Percentiles rank a stretch among this genome's conserved stretches.
Conservation (phyloP, 2,888 invertebrate species). For the Xestia xanthographa region DNA sequence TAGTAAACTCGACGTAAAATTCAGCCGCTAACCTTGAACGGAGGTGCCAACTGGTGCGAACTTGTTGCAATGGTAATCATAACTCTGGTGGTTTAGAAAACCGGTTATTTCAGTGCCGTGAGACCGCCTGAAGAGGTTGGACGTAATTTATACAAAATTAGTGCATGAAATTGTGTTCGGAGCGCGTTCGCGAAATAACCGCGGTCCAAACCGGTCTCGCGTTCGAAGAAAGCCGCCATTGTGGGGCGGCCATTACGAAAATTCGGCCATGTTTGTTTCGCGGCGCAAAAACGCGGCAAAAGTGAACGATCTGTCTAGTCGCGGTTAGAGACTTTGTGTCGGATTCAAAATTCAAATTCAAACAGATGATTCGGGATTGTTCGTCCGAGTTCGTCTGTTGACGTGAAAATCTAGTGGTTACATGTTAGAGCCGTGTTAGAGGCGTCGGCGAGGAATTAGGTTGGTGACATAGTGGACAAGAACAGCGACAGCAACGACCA, state of each 20-base stretch:
- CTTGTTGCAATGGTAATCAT: slow-evolving; percentile 73
- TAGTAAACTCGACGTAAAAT: slow-evolving; percentile 79
- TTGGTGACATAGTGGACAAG: slow-evolving; percentile 27
- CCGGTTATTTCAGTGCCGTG: slow-evolving; percentile 86
- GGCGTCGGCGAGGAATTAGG: slow-evolving; percentile 58
- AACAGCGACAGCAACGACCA: slow-evolving; percentile 36
- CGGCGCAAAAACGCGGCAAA: slow-evolving; percentile 83
- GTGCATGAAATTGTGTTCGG: slow-evolving; percentile 76
- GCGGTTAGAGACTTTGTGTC: slow-evolving; percentile 70
- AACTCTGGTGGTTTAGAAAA: slow-evolving; percentile 79
- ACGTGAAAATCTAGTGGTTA: slow-evolving; percentile 68
- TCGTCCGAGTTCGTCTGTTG: slow-evolving; percentile 65
- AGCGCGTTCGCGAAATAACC: slow-evolving; percentile 80
- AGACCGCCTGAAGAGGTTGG: slow-evolving; percentile 82
- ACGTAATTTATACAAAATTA: slow-evolving; percentile 82
- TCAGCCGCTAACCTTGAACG: slow-evolving; percentile 76
- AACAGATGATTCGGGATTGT: slow-evolving; percentile 73
- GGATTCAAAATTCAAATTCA: slow-evolving; percentile 74
- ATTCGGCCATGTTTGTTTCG: slow-evolving; percentile 87
- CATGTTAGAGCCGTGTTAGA: slow-evolving; percentile 64
- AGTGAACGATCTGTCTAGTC: slow-evolving; percentile 76
- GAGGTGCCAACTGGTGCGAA: slow-evolving; percentile 75
- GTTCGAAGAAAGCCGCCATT: slow-evolving; percentile 82
- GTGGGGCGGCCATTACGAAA: slow-evolving; percentile 83
- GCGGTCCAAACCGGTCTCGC: slow-evolving; percentile 81